Evolutionary conservation across 2,888 invertebrate genomes (phyloP).

Genomic region (Pristionchus mayeri): DNA sequence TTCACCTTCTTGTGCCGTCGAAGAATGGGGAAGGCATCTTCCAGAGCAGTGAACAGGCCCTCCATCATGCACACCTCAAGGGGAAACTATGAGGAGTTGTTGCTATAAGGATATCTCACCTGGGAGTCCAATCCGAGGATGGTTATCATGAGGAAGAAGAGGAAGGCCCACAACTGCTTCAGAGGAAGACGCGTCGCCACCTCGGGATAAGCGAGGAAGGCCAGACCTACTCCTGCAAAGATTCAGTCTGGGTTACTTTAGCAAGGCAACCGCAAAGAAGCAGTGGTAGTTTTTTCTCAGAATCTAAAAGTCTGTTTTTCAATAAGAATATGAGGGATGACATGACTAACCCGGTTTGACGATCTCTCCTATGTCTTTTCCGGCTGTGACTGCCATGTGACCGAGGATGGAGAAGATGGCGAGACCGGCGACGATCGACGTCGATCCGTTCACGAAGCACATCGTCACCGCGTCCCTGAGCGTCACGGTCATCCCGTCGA

Average conservation of each 20-base stretch:
- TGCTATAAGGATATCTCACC: constrained; percentile 49
- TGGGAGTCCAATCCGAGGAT: constrained; percentile 75
- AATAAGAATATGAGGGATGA: too few species aligned
- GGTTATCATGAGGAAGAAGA: constrained; percentile 76
- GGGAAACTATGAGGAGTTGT: background rate
- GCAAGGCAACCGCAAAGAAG: background rate
- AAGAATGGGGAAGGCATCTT: constrained; percentile 75
- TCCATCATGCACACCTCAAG: constrained; percentile 76
- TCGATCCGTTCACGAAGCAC: constrained; percentile 78
- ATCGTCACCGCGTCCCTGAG: constrained; percentile 78
- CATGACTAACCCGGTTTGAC: constrained; percentile 73
- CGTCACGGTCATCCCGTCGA: background rate
- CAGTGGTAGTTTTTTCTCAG: too few species aligned
- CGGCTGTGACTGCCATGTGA: constrained; percentile 74
- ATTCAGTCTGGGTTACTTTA: too few species aligned
- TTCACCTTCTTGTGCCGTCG: constrained; percentile 71
- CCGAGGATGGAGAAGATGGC: constrained; percentile 80
- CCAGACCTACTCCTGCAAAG: constrained; percentile 74
- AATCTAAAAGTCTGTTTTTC: too few species aligned
- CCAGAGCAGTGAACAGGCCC: constrained; percentile 75
- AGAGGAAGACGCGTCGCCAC: constrained; percentile 76
- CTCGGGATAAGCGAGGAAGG: constrained; percentile 77
- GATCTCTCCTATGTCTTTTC: constrained; percentile 73
- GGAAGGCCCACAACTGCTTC: constrained; percentile 76
- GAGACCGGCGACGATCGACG: constrained; percentile 79